Base-by-base conservation (phyloP, 2,888 invertebrate species). In the Drosophila ochracea region DNA sequence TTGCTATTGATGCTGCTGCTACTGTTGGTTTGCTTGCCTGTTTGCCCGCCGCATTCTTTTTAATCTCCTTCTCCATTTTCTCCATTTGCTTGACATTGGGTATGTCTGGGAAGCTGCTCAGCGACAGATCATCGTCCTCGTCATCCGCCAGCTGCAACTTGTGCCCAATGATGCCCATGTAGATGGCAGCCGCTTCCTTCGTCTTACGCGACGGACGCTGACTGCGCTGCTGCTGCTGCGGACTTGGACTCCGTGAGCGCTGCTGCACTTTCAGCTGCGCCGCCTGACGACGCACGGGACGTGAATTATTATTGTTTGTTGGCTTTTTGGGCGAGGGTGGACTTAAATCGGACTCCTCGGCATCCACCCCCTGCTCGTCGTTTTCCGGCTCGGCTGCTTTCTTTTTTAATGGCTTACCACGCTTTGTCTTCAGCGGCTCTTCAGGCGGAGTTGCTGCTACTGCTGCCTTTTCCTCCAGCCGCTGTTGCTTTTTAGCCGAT, bases 141-240 rank as follows among this genome's bases (percentile, higher is more conserved):
- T 95, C 94, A 59, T 95, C 95, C 33, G 95, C 95, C 78, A 95
- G 94, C 28, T 95, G 95, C 60, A 96, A 93, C 90, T 96, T 96
- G 80, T 96, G 95, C 5, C 96, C 96, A 57, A 96, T 94, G 76
- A 96, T 95, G 87, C 96, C 96, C 95, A 96, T 95, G 80, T 96
- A 96, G 64, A 96, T 95, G 10, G 96, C 95, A 2, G 96, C 96
- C 31, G 96, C 96, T 92, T 96, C 96, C 92, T 96, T 97, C 0
- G 96, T 96, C 92, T 96, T 96, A 41, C 96, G 94, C 13, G 95
- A 94, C 0, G 96, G 96, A 49, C 96, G 85, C 71, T 92, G 91
- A 55, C 71, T 82, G 6, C 90, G 80, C n/a, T 76, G 75, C 30
- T 78, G 91, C 59, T 60, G 79, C 21, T 76, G 74, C 31, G 78